These are phyloP conservation scores for Barypeithes pellucidus DNA, from an alignment of 2,888 invertebrate species.

Conservation along the genomic window DNA sequence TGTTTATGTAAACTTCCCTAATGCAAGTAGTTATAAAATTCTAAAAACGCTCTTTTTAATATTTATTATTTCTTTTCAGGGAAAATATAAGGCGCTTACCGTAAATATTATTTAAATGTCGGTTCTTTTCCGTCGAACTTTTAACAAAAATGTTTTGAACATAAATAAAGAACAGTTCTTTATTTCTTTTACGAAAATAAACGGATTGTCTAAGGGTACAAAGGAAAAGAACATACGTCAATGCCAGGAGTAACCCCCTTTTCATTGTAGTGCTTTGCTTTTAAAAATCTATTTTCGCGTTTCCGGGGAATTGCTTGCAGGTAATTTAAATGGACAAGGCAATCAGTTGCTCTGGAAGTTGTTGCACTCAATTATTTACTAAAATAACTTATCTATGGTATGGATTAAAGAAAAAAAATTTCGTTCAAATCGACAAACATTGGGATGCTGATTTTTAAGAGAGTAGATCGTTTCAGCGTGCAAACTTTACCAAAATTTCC, in stretches of 20 bases:
- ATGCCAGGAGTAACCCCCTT: conserved; percentile 26
- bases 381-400: neutral
- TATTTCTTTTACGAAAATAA: conserved; percentile 11
- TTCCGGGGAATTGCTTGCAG: conserved; percentile 20
- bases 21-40: too few species aligned
- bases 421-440: too few species aligned
- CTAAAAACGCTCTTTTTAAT: too few species aligned
- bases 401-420: too few species aligned
- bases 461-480: too few species aligned
- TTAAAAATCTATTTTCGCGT: conserved; percentile 32
- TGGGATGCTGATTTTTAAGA: too few species aligned
- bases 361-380: conserved; percentile 9
- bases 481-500: too few species aligned
- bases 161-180: neutral
- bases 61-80: too few species aligned
- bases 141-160: conserved; percentile 6
- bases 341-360: conserved; percentile 23
- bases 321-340: conserved; percentile 26
- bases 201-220: conserved; percentile 16
- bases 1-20: neutral
- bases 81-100: too few species aligned
- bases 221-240: conserved; percentile 24
- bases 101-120: conserved; percentile 2
- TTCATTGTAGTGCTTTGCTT: conserved; percentile 29
- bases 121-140: neutral